These are phyloP conservation scores for Acrobasis repandana DNA, from an alignment of 2,888 invertebrate species.

Conservation along the genomic window DNA sequence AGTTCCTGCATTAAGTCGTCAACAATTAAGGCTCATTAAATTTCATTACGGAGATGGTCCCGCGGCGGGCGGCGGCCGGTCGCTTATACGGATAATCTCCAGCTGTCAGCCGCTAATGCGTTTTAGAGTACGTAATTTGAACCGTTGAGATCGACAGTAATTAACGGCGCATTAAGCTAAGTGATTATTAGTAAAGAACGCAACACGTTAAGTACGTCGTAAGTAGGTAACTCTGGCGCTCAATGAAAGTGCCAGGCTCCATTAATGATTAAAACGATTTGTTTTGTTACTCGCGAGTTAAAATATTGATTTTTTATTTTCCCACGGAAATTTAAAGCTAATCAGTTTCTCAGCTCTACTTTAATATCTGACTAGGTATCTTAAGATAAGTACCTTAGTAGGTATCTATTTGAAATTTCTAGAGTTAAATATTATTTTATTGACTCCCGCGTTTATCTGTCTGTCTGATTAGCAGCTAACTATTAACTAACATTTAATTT, in stretches of 20 bases:
- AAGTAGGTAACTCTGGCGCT: constrained; percentile 27
- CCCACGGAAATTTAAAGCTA: background rate
- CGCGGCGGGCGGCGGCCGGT: constrained; percentile 58
- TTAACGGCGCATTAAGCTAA: constrained; percentile 81
- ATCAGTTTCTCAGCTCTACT: background rate
- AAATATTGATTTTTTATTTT: background rate
- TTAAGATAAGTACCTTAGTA: too few species aligned
- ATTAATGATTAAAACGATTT: constrained; percentile 1
- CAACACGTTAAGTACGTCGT: constrained; percentile 53
- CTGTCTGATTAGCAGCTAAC: too few species aligned
- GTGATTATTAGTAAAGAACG: constrained; percentile 76
- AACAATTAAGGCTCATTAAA: constrained; percentile 82
- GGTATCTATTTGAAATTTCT: too few species aligned
- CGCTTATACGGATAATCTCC: constrained; percentile 82
- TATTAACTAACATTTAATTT: too few species aligned
- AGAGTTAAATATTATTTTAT: too few species aligned
- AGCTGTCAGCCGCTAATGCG: constrained; percentile 82
- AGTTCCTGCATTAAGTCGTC: constrained; percentile 79
- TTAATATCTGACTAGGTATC: too few species aligned
- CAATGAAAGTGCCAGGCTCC: constrained; percentile 27
- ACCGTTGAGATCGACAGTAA: constrained; percentile 80
- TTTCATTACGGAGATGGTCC: constrained; percentile 76
- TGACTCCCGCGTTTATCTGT: too few species aligned
- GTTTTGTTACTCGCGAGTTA: background rate
- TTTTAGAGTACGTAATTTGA: constrained; percentile 84